Base-by-base conservation (phyloP, 2,888 invertebrate genomes). In the Dioctria linearis region DNA sequence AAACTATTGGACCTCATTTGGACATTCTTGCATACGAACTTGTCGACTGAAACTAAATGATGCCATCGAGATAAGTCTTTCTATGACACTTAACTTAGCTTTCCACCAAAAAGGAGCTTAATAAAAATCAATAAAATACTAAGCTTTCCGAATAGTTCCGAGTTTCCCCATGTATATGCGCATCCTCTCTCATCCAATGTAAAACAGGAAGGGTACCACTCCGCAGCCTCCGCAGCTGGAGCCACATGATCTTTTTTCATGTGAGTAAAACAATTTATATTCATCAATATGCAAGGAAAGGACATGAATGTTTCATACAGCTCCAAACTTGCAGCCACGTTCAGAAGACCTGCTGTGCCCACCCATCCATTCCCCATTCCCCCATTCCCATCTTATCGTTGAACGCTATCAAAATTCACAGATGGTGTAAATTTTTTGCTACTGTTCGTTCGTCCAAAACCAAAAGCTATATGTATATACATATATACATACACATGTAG, bases 281-380 rank as follows among this genome's bases (percentile, higher is more conserved):
- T 59, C 59, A 57, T 73, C 57, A 73, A 73, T 73, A 73, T 73
- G 54, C 43, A 57, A 57, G 11, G 13, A n/a, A 40, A 40, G 57
- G 73, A 42, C 59, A 59, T 73, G 73, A 73, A 73, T 73, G 57
- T 73, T 73, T 73, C 73, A 73, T 73, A n/a, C 11, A 54, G n/a
- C 54, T 8, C 54, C 54, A 54, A 54, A 54, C 54, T 54, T 11
- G 54, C 54, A 54, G 54, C 54, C 11, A 8, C 8, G 11, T 54
- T 54, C n/a, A 54, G 25, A 25, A 25, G 8, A 54, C 54, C 54
- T 3, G 4, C 54, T 54, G 4, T 54, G 4, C 1, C 11, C n/a
- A 54, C 54, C 4, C 9, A 8, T 54, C 11, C 11, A 25, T 2
- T 11, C 8, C 54, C 8, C 4, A 11, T 8, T 11, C 61, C 3